Conservation (phyloP, 2,113 vertebrate species). For the Nycticebus coucang region DNA sequence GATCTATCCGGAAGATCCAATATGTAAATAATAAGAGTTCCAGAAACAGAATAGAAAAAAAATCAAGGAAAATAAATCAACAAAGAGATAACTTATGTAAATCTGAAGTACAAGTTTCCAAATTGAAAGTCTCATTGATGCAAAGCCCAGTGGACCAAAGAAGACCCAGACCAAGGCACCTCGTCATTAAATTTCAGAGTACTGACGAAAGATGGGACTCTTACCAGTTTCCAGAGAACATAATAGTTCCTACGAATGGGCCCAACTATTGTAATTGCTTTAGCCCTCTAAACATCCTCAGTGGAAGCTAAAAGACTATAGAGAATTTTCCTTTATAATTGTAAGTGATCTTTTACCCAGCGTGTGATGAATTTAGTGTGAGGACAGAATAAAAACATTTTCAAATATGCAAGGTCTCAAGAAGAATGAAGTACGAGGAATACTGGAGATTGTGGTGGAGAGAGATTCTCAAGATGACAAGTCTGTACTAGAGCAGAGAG, state of each 20-base stretch:
- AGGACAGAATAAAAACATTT: slow-evolving; percentile 7
- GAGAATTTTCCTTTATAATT: neutral
- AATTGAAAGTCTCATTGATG: neutral
- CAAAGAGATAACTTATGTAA: neutral
- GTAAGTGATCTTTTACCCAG: neutral
- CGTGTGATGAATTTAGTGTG: neutral
- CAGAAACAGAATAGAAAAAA: neutral
- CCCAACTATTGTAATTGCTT: neutral
- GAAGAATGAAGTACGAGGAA: neutral
- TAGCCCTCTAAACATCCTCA: neutral
- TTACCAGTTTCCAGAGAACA: neutral
- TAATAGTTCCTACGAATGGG: neutral
- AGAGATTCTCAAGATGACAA: neutral
- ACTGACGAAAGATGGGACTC: neutral
- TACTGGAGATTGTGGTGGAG: neutral
- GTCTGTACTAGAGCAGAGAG: neutral
- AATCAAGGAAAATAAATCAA: neutral
- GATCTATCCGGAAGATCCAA: neutral
- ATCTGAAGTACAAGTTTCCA: neutral
- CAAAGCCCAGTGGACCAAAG: neutral
- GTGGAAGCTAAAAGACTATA: neutral
- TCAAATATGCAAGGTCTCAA: neutral
- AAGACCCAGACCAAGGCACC: neutral
- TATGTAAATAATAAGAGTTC: neutral
- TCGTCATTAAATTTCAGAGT: neutral